Conservation (phyloP, 2,888 invertebrate genomes). For the Drosophila neoperkinsi region DNA sequence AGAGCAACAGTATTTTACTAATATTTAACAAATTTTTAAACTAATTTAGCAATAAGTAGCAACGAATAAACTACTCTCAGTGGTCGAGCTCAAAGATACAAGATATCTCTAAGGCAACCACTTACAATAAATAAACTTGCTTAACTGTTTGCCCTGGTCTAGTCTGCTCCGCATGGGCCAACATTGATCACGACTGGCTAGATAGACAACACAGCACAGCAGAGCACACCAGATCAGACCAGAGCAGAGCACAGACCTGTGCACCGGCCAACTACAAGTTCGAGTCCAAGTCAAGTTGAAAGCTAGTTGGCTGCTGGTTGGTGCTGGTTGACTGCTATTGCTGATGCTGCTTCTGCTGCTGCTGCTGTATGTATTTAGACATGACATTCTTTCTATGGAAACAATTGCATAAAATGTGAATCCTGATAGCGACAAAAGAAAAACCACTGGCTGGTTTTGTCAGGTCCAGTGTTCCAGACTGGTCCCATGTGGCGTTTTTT, state of each 20-base stretch:
- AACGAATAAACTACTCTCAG: not conserved
- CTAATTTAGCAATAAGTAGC: not conserved
- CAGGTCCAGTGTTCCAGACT: slow-evolving; percentile 32
- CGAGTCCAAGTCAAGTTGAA: slow-evolving; percentile 51
- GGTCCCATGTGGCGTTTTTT: slow-evolving; percentile 53
- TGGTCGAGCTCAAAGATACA: not conserved
- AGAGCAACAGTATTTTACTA: not conserved
- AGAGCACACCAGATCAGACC: not conserved
- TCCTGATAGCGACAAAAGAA: slow-evolving; percentile 74
- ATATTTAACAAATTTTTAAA: not conserved
- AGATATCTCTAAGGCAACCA: slow-evolving; percentile 12
- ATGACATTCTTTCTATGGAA: slow-evolving; percentile 69
- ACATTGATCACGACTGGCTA: slow-evolving; percentile 78
- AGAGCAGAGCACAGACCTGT: slow-evolving; percentile 27
- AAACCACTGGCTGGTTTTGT: slow-evolving; percentile 29
- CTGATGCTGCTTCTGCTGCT: slow-evolving; percentile 10
- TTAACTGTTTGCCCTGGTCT: slow-evolving; percentile 26
- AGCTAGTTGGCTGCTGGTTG: slow-evolving; percentile 56
- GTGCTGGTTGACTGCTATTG: slow-evolving; percentile 4
- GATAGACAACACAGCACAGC: slow-evolving; percentile 57
- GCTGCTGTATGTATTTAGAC: slow-evolving; percentile 55
- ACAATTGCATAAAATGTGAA: slow-evolving; percentile 78
- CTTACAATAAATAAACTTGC: not conserved
- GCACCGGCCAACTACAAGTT: slow-evolving; percentile 38
- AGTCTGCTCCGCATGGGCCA: slow-evolving; percentile 49